Percentiles rank a stretch among this genome's conserved stretches.
phyloP scores from a whole-genome alignment of 2,888 invertebrate genomes.

The Drosophila suboccidentalis region DNA sequence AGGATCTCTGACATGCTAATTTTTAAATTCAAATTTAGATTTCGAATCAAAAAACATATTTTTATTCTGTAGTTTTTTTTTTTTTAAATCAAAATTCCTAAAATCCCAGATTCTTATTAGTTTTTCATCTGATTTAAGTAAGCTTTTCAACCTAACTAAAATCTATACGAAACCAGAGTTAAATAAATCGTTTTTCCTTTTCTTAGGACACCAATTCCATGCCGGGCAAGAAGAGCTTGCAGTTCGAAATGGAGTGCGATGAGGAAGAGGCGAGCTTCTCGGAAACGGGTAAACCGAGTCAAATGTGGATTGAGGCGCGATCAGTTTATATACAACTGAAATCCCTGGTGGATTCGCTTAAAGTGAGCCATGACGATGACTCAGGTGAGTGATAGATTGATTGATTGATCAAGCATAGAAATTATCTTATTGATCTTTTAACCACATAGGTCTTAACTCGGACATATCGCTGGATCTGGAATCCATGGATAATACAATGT shows the following conservation, averaged over 20 bases:
- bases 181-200: background rate
- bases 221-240: conserved; percentile 89
- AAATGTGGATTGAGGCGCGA: conserved; percentile 89
- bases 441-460: conserved; percentile 88
- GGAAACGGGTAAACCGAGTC: conserved; percentile 85
- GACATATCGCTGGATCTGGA: conserved; percentile 88
- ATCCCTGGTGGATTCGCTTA: conserved; percentile 90
- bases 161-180: background rate
- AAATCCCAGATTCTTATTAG: background rate
- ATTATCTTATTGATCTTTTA: too few species aligned
- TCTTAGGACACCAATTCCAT: conserved; percentile 81
- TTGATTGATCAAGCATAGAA: background rate
- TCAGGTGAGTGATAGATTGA: conserved; percentile 86
- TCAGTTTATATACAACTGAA: conserved; percentile 91
- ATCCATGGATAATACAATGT: conserved; percentile 87
- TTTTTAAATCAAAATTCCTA: background rate
- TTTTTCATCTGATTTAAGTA: conserved; percentile 7
- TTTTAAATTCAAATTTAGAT: too few species aligned
- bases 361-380: conserved; percentile 91
- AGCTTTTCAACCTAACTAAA: conserved; percentile 6
- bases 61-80: too few species aligned
- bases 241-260: conserved; percentile 95
- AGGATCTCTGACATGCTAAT: too few species aligned
- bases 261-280: conserved; percentile 88
- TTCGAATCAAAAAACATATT: too few species aligned